These are phyloP conservation scores for Pantelozetes paolii DNA, from an alignment of 2,888 invertebrate species.

Conservation along the genomic window DNA sequence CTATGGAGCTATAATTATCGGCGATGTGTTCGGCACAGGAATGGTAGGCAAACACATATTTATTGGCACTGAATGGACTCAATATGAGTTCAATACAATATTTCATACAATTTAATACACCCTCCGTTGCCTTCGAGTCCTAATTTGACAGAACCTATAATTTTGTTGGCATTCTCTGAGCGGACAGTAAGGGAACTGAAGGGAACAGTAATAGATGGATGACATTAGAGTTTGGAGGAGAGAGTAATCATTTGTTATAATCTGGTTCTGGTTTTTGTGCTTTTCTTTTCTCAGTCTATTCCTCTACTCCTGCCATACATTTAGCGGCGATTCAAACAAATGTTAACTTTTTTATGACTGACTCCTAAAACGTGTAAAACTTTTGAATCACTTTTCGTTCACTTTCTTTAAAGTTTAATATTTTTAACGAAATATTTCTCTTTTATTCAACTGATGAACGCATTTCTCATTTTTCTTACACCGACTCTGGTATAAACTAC, in stretches of 20 bases:
- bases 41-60: too few relatives aligned
- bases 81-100: slow-evolving; percentile 20
- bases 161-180: too few relatives aligned
- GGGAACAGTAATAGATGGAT: slow-evolving; percentile 30
- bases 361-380: not conserved
- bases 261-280: not conserved
- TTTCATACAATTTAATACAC: slow-evolving; percentile 14
- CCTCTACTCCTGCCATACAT: not conserved
- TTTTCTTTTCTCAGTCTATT: not conserved
- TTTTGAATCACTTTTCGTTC: not conserved
- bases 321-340: slow-evolving; percentile 14
- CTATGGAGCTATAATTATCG: not conserved
- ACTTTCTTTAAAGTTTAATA: not conserved
- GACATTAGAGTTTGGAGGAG: slow-evolving; percentile 21
- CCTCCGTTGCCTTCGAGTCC: slow-evolving; percentile 31
- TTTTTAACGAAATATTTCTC: slow-evolving; percentile 13
- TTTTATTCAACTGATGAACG: not conserved
- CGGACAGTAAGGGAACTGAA: slow-evolving; percentile 20
- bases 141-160: slow-evolving; percentile 36
- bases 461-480: not conserved
- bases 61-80: too few relatives aligned
- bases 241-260: slow-evolving; percentile 8
- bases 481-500: not conserved
- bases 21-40: not conserved
- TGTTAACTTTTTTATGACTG: slow-evolving; percentile 7